phyloP scores from a whole-genome alignment of 2,888 invertebrate species.

The Scaeva pyrastri region DNA sequence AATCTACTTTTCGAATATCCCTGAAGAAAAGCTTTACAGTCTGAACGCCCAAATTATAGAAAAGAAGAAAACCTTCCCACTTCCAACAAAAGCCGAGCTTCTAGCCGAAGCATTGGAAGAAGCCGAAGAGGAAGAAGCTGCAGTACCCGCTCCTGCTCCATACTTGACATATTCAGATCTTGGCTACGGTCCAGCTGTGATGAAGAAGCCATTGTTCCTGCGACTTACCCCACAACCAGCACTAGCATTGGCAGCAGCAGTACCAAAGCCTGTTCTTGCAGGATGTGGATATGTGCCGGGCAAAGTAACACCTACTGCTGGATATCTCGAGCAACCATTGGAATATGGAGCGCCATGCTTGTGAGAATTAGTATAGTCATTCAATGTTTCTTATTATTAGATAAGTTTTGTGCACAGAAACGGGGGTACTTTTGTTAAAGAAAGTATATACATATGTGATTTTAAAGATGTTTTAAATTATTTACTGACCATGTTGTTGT shows the following conservation, averaged over 20 bases:
- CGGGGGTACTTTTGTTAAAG: not conserved
- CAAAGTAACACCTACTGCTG: constrained; percentile 78
- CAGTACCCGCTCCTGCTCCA: constrained; percentile 75
- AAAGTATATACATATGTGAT: constrained; percentile 26
- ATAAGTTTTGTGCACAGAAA: constrained; percentile 45
- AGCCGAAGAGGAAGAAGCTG: constrained; percentile 79
- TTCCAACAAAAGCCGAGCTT: constrained; percentile 68
- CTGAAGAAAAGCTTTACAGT: constrained; percentile 85
- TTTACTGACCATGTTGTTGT: constrained; percentile 66
- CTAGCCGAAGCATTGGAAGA: constrained; percentile 67
- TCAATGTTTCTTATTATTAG: not conserved
- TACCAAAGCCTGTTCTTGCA: not conserved
- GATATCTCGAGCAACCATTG: constrained; percentile 51
- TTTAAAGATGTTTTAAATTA: constrained; percentile 61
- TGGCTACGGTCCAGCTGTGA: constrained; percentile 84
- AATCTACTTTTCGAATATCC: constrained; percentile 81
- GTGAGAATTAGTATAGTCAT: constrained; percentile 15
- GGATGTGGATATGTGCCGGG: constrained; percentile 81
- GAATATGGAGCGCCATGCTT: constrained; percentile 62
- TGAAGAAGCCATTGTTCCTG: constrained; percentile 80
- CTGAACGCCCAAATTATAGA: constrained; percentile 85
- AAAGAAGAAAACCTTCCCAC: constrained; percentile 79
- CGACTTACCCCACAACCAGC: constrained; percentile 34
- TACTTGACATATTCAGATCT: constrained; percentile 83
- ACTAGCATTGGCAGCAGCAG: constrained; percentile 10